Evolutionary conservation across 2,888 invertebrate species (phyloP), one percentile per base, ranked within the genome.

Genomic region (Sthenelais limicola): DNA sequence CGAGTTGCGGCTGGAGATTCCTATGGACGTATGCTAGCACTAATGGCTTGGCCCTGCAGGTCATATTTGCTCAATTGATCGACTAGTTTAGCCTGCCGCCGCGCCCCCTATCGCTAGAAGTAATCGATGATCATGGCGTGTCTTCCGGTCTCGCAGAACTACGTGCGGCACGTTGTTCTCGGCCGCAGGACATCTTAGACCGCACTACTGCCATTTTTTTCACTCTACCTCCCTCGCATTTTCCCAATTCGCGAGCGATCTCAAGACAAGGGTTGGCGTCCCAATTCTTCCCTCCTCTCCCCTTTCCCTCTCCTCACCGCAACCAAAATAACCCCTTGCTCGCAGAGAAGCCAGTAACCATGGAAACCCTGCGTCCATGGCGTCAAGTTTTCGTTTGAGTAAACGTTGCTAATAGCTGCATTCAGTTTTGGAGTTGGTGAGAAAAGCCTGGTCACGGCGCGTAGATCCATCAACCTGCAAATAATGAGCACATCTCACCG

Each of bases 1-100:
- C 56, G n/a, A 21, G 62, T 9, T 35, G 56, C 24, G 33, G 56
- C 18, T 35, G 56, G 56, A 56, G 38, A 43, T 26, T 38, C 62
- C 38, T 24, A 26, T 24, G 38, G 62, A 62, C 62, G 62, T 62
- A 62, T 62, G 62, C 38, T 62, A 62, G 62, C 62, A 28, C 62
- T 62, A 62, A 62, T 62, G 62, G 62, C 43, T 62, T 62, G 24
- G 62, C 62, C 62, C 62, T 38, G 15, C 62, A 62, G 62, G 62
- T 62, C 62, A 62, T 62, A 62, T 62, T 62, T 62, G 62, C 62
- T 38, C 62, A 62, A 62, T 62, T 62, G 62, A 62, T 62, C 62
- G 62, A 62, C 62, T 62, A 38, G 62, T 62, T 62, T 62, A 43
- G 62, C 62, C 62, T 62, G 62, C 62, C 62, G 62, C 38, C 7